phyloP scores from a whole-genome alignment of 1,140 invertebrate genomes.

The Hycleus cichorii region DNA sequence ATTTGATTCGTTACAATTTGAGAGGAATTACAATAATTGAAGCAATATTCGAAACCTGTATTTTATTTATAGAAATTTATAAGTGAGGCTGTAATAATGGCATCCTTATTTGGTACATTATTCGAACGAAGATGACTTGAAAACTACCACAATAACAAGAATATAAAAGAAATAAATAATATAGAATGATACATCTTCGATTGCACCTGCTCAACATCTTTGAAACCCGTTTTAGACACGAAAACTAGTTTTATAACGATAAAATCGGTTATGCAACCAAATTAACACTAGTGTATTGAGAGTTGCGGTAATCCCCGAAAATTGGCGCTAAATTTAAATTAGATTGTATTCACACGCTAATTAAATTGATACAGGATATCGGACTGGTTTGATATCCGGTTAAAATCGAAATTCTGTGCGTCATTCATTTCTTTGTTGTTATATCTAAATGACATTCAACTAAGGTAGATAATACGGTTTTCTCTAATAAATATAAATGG shows the following conservation, averaged over 20 bases:
- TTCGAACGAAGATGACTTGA: constrained; percentile 7
- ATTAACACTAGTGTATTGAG: no score
- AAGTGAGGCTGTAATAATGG: not conserved
- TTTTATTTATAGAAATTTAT: not conserved
- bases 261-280: no score
- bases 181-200: constrained; percentile 10
- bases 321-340: no score
- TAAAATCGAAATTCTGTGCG: no score
- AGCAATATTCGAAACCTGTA: not conserved
- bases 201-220: constrained; percentile 13
- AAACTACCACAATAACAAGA: not conserved
- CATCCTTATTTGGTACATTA: constrained; percentile 7
- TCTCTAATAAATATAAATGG: constrained; percentile 2
- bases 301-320: no score
- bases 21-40: no score
- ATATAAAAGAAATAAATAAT: constrained; percentile 8
- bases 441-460: no score
- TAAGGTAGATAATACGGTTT: no score
- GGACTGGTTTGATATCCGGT: constrained; percentile 10
- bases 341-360: no score
- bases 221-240: constrained; percentile 6
- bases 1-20: no score
- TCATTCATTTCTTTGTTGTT: no score
- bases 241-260: not conserved
- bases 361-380: not conserved